Conservation (phyloP, 2,113 vertebrate species). For the Nycticryphes semicollaris region DNA sequence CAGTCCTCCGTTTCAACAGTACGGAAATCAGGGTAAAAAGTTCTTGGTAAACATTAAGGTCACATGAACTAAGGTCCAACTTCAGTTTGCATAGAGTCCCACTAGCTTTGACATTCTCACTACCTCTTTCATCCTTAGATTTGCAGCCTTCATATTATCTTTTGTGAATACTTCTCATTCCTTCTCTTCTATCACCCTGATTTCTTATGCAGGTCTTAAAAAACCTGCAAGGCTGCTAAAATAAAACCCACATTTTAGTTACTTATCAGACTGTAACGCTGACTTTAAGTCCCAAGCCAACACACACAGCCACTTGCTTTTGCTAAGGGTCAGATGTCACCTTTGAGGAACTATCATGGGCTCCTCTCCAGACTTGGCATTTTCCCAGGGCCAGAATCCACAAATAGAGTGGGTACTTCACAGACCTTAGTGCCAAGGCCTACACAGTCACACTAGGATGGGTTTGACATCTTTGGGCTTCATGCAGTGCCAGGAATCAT, state of each 20-base stretch:
- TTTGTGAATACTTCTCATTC: not conserved
- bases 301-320: not conserved
- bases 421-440: not conserved
- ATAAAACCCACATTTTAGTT: not conserved
- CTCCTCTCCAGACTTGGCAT: not conserved
- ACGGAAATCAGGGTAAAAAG: not conserved
- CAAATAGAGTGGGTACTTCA: not conserved
- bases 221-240: not conserved
- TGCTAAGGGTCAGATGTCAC: not conserved
- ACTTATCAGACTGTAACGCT: not conserved
- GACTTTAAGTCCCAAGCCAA: not conserved
- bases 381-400: not conserved
- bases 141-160: not conserved
- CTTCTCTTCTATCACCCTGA: not conserved
- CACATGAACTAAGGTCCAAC: not conserved
- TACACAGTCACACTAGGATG: not conserved
- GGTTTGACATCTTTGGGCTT: slow-evolving; percentile 19
- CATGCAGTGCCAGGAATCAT: not conserved
- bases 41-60: not conserved
- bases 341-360: not conserved
- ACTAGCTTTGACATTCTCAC: not conserved
- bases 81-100: not conserved
- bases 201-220: not conserved
- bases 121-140: not conserved
- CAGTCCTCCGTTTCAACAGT: not conserved